These are phyloP conservation scores for Monoplex corrugatus DNA, from an alignment of 2,888 invertebrate genomes.

Conservation along the genomic window DNA sequence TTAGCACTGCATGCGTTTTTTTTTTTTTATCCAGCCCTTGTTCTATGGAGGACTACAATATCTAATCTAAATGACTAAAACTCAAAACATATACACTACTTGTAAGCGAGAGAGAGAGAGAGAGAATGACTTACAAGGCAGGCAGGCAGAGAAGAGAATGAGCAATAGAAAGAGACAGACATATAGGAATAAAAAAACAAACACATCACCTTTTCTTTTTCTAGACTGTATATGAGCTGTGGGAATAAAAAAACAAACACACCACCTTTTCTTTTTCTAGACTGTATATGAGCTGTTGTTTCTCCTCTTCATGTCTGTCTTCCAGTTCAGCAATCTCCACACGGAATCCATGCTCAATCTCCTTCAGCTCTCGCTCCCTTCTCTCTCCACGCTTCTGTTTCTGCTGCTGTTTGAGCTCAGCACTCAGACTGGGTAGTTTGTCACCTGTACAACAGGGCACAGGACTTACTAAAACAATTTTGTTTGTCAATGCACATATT, in stretches of 20 bases:
- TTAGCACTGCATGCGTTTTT: too few relatives aligned
- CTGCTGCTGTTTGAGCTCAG: conserved; percentile 50
- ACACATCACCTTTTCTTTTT: conserved; percentile 65
- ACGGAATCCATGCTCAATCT: conserved; percentile 75
- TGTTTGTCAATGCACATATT: not conserved
- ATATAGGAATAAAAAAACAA: not conserved
- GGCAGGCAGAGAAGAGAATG: too few relatives aligned
- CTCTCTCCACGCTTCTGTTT: conserved; percentile 57
- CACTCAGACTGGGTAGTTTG: conserved; percentile 38
- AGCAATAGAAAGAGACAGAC: not conserved
- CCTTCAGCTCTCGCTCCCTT: conserved; percentile 73
- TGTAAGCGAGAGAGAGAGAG: too few relatives aligned
- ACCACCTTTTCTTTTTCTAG: conserved; percentile 72
- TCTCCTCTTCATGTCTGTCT: conserved; percentile 69
- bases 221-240: conserved; percentile 64
- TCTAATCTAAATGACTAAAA: too few relatives aligned
- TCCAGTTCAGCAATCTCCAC: conserved; percentile 74
- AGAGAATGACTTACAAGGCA: too few relatives aligned
- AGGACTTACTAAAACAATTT: too few relatives aligned
- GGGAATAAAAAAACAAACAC: conserved; percentile 45
- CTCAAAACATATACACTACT: too few relatives aligned
- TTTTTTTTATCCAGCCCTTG: too few relatives aligned
- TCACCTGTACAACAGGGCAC: conserved; percentile 4
- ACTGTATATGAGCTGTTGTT: conserved; percentile 63
- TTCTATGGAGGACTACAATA: too few relatives aligned